Base-by-base conservation (phyloP, 2,113 vertebrate genomes). In the Podarcis muralis region DNA sequence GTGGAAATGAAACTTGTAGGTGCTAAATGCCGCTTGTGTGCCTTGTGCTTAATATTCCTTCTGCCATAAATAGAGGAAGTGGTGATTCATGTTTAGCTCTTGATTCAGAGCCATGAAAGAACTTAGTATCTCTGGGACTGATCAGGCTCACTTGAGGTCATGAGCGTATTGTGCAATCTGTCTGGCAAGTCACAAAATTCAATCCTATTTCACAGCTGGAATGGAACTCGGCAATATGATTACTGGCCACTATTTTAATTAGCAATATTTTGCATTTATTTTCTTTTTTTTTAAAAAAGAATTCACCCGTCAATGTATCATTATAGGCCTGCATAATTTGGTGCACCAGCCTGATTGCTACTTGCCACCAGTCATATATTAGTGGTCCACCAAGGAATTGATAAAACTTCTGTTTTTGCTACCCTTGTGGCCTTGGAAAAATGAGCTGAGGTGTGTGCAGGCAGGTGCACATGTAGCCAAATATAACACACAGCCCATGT, bases 61-160 rank as follows among this genome's bases (percentile, higher is more conserved):
- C 92, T 93, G 89, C 94, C 91, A 94, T 93, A 95, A 96, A 96
- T 95, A 96, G 95, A 90, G 92, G 89, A 94, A 94, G 92, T 94
- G 85, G 91, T 87, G 90, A 93, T 95, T 95, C 90, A 91, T 93
- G 76, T 65, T 87, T 93, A 91, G 75, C 53, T 79, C 62, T 90
- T 83, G 81, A 89, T 74, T 80, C 87, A 62, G n/a, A 84, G 91
- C 91, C 92, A 91, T 85, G 83, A 88, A 93, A 69, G 89, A 85
- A 83, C 75, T 78, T 87, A 88, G 62, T 90, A 18, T 81, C 83
- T 88, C 88, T 84, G 90, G 88, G 80, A 53, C 88, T 88, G 84
- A 69, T 13, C 71, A 92, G 93, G 81, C 87, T 88, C 90, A 85
- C 85, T 84, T 84, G 85, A 86, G 81, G 89, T 85, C 32, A 62